Conservation (phyloP, 2,113 vertebrate species). For the Collichthys lucidus region DNA sequence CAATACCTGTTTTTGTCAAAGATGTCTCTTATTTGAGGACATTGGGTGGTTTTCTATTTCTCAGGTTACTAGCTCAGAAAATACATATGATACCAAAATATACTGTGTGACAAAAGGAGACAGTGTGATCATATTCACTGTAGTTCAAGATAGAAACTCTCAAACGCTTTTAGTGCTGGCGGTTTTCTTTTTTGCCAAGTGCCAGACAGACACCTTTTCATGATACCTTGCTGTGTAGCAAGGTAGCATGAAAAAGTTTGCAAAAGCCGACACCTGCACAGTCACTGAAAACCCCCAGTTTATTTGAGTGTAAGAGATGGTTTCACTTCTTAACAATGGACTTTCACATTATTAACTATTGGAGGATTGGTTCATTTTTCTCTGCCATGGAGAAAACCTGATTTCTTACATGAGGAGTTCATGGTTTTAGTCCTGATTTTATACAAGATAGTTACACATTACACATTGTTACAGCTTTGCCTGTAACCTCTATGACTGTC, state of each 20-base stretch:
- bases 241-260: background rate
- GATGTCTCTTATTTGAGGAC: background rate
- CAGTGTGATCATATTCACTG: background rate
- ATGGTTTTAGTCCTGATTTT: background rate
- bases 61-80: background rate
- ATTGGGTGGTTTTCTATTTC: background rate
- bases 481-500: background rate
- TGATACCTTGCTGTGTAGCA: background rate
- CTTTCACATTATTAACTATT: slow-evolving; percentile 51
- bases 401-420: background rate
- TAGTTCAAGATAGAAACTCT: background rate
- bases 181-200: background rate
- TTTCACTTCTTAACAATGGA: slow-evolving; percentile 77
- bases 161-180: background rate
- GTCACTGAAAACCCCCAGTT: slow-evolving; percentile 59
- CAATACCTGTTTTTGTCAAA: background rate
- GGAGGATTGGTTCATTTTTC: slow-evolving; percentile 1
- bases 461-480: background rate
- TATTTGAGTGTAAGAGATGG: slow-evolving; percentile 40
- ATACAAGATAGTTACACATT: background rate
- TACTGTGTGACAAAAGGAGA: background rate
- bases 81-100: background rate
- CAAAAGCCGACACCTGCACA: slow-evolving; percentile 61
- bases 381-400: background rate
- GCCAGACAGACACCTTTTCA: background rate